Evolutionary conservation across 2,113 vertebrate species (phyloP).

Genomic region (Hystrix cristata): DNA sequence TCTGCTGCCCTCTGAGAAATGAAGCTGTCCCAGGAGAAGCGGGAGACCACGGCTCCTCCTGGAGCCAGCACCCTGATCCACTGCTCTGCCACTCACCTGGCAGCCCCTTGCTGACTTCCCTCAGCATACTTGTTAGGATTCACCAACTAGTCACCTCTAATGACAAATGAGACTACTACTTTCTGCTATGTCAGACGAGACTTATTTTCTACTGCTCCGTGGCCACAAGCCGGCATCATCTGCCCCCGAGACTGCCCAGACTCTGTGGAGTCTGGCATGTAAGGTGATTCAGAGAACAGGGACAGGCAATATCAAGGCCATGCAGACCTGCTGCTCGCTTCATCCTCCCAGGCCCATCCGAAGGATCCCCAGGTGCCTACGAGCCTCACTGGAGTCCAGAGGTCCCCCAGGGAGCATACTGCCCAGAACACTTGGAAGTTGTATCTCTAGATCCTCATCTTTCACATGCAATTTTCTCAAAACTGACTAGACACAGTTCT

Average conservation of each 20-base stretch:
- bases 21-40: too few species aligned
- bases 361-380: neutral
- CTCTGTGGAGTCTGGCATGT: neutral
- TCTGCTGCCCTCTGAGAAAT: neutral
- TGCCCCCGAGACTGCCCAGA: neutral
- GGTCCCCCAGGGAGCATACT: neutral
- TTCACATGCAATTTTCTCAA: neutral
- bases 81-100: neutral
- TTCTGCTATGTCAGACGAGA: neutral
- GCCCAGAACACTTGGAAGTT: neutral
- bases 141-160: neutral
- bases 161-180: neutral
- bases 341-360: neutral
- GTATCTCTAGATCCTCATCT: neutral
- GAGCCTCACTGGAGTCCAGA: too few species aligned
- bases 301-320: neutral
- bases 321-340: neutral
- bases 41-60: neutral
- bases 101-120: neutral
- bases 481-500: fast-evolving
- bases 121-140: neutral
- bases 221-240: neutral
- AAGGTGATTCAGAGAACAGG: neutral
- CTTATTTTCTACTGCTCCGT: neutral
- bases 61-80: too few species aligned